Base-by-base conservation (phyloP, 2,888 invertebrate species). In the Orchesella flavescens region DNA sequence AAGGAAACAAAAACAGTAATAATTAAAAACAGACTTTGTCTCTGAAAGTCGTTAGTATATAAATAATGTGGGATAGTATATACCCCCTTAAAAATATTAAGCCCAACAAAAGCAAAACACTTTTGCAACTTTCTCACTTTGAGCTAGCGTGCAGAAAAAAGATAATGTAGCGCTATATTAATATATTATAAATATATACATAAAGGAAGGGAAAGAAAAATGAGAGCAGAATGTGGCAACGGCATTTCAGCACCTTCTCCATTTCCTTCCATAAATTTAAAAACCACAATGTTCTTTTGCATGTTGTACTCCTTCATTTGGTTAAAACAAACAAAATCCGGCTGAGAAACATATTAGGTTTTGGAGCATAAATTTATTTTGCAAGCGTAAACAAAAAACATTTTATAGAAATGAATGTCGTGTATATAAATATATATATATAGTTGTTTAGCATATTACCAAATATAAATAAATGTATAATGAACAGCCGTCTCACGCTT, bases 331-430 rank as follows among this genome's bases (percentile, higher is more conserved):
- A 17, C 59, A 59, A 17, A 59, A 59, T 17, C n/a, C 23, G 71
- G 57, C 49, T 7, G 49, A n/a, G n/a, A n/a, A n/a, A 15, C 49
- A n/a, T 49, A 49, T 49, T 12, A 49, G 12, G n/a, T 49, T 34
- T n/a, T 34, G 15, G 49, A 44, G 34, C 44, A 74, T 49, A 63
- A 63, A 74, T 46, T 74, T 46, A 46, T 73, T 74, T 74, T 63
- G 63, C 59, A 63, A 49, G 17, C 57, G 19, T 34, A 71, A 19
- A 59, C 19, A 59, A 59, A 24, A 21, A 57, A 15, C n/a, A 57
- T 57, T 17, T 17, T n/a, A 4, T 34, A 34, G 2, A 34, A 34
- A 34, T 34, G 34, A 2, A 34, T 34, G 7, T 34, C n/a, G 34
- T 34, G 34, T 34, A 7, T 34, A 34, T 34, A 4, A 4, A 34